Evolutionary conservation across 2,797 vertebrate genomes (phyloP).

Genomic region (Atherinosoma microstoma): DNA sequence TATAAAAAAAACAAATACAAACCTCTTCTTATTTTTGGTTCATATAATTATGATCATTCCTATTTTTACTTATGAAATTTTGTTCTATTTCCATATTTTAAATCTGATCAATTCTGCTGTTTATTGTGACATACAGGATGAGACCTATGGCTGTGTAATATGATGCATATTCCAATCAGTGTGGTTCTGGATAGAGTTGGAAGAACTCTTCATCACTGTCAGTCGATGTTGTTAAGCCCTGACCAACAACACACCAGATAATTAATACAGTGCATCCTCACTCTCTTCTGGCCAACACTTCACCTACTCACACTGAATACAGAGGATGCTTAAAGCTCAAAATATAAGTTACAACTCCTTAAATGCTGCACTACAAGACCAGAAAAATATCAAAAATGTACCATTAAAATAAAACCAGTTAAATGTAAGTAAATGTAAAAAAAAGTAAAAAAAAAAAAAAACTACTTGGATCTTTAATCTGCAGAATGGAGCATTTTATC

Average conservation of each 20-base stretch:
- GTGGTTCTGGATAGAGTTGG: conserved; percentile 14
- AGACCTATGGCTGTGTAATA: conserved; percentile 3
- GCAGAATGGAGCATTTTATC: conserved; percentile 3
- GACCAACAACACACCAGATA: conserved; percentile 47
- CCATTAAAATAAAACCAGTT: conserved; percentile 1
- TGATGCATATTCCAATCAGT: conserved; percentile 1
- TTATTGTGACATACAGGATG: not conserved
- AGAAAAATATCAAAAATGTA: not conserved
- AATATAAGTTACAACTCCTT: conserved; percentile 11
- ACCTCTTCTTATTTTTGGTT: not conserved
- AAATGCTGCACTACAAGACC: not conserved
- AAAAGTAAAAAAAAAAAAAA: conserved; percentile 4
- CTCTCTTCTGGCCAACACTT: conserved; percentile 42
- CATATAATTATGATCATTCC: not conserved
- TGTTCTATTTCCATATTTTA: not conserved
- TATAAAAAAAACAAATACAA: conserved; percentile 51
- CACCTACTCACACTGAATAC: conserved; percentile 51
- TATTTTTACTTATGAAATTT: not conserved
- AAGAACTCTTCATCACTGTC: conserved; percentile 37
- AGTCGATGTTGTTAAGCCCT: conserved; percentile 33
- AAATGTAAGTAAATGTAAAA: not conserved
- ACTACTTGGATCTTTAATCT: not conserved
- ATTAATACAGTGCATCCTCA: conserved; percentile 62
- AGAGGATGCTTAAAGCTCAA: conserved; percentile 27
- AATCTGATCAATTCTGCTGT: not conserved